phyloP scores from a whole-genome alignment of 1,140 invertebrate genomes.

The Oscheius sp. region DNA sequence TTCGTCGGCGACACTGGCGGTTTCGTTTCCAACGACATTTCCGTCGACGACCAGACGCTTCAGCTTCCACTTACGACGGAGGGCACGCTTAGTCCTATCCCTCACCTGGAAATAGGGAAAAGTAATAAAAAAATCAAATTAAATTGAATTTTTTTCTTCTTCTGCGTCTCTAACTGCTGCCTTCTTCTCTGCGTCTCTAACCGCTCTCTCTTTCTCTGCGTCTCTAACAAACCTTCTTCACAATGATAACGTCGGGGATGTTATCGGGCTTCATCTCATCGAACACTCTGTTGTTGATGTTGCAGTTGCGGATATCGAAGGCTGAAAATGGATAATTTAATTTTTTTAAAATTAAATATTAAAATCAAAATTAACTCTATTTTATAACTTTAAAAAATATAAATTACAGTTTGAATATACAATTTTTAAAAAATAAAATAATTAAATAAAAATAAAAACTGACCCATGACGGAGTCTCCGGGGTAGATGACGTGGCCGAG shows the following conservation, averaged over 20 bases:
- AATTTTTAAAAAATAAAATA: background rate
- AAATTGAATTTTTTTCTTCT: background rate
- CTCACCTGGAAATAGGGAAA: conserved; percentile 65
- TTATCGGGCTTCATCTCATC: conserved; percentile 52
- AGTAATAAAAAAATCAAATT: background rate
- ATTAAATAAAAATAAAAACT: conserved; percentile 33
- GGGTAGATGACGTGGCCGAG: conserved; percentile 86
- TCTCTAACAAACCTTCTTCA: conserved; percentile 77
- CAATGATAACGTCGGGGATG: conserved; percentile 66
- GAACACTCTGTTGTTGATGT: conserved; percentile 55
- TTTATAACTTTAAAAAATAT: conserved; percentile 70
- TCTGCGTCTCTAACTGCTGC: too few species aligned
- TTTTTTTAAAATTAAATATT: background rate
- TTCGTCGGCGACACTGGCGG: conserved; percentile 52
- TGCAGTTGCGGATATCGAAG: conserved; percentile 54
- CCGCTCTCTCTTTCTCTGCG: too few species aligned
- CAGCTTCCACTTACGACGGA: conserved; percentile 85
- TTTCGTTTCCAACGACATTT: conserved; percentile 58
- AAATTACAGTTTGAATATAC: conserved; percentile 14
- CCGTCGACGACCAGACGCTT: conserved; percentile 73
- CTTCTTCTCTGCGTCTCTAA: too few species aligned
- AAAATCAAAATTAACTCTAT: conserved; percentile 53
- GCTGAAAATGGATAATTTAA: conserved; percentile 15
- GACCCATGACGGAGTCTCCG: conserved; percentile 86
- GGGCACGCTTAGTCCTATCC: conserved; percentile 71